Evolutionary conservation across 2,797 vertebrate species (phyloP), one percentile per base, ranked within the genome.

Genomic region (Spondyliosoma cantharus): DNA sequence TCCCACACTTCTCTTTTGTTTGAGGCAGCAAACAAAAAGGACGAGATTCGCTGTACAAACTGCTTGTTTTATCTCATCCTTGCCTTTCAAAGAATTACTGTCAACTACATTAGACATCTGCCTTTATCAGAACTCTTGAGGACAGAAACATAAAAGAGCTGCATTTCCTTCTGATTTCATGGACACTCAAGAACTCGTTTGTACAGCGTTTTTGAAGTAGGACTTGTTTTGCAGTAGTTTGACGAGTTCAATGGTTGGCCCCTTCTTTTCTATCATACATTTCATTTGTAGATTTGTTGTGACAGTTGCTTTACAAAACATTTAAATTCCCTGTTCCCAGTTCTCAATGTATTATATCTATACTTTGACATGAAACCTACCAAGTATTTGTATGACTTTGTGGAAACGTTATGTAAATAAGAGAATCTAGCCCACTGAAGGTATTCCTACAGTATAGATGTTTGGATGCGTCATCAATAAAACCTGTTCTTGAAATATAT

Each of bases 241-340:
- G 9, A 37, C 9, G 37, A 37, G 37, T 37, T 37, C 90, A 82
- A 89, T 52, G 24, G 70, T 57, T 76, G 58, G 64, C 90, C 71
- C n/a, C 81, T 84, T 81, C 65, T 88, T 92, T 93, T 91, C 83
- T 89, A 86, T 91, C 79, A 87, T 85, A 71, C 77, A 81, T 94
- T 91, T 90, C 87, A 92, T 95, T 93, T 94, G 95, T 95, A 95
- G 93, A 95, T 91, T 93, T 94, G 91, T 94, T 94, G 94, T 95
- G 93, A 93, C 84, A 82, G 82, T 92, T 94, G 85, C 94, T 94
- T 95, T 94, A 91, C 93, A 93, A 93, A 93, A 87, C 78, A 85
- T 87, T 83, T 60, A 73, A 92, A 88, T 87, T 43, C 78, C 54
- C 69, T 68, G 73, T 90, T 88, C 83, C 78, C 76, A 78, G 76